Base-by-base conservation (phyloP, 2,888 invertebrate genomes). In the Dynastes maya region DNA sequence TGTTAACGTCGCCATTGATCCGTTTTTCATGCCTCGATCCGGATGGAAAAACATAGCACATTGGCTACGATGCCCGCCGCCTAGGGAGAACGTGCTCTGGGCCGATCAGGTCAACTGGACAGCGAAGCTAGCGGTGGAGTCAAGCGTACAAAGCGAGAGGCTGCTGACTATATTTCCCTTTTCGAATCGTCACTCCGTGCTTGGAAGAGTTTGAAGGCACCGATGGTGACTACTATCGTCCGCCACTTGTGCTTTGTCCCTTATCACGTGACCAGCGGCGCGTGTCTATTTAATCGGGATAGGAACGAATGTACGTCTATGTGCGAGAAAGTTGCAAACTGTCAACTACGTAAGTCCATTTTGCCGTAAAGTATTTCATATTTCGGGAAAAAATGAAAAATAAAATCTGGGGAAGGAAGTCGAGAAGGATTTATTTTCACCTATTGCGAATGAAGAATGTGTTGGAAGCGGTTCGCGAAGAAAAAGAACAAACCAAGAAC, bases 1-100 rank as follows among this genome's bases (percentile, higher is more conserved):
- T 84, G 84, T 83, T 85, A 84, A 84, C 84, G 82, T 82, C 82
- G 82, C 51, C 51, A 68, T 51, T 68, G 68, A 51, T 51, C 68
- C 51, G 27, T 83, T 83, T 63, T 71, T 53, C 68, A 53, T 61
- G 64, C 64, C 53, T 64, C 76, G 79, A 29, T 55, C 61, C 70
- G 77, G 67, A 68, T 68, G 68, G 68, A 40, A 68, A 68, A 68
- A 68, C 68, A 68, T 51, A 55, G 22, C n/a, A 53, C 68, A 68
- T 22, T 51, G 51, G 13, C 51, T 11, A 9, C 68, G 29, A 63
- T 63, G 29, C 32, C 32, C 2, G 29, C 3, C 32, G 4, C 13
- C 63, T 13, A 9, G 29, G 63, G 68, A 49, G 49, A 68, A 68
- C 49, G 68, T 51, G 68, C 68, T 63, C 22, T 22, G 3, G 63